phyloP scores from a whole-genome alignment of 2,797 vertebrate species.

The Numenius phaeopus region DNA sequence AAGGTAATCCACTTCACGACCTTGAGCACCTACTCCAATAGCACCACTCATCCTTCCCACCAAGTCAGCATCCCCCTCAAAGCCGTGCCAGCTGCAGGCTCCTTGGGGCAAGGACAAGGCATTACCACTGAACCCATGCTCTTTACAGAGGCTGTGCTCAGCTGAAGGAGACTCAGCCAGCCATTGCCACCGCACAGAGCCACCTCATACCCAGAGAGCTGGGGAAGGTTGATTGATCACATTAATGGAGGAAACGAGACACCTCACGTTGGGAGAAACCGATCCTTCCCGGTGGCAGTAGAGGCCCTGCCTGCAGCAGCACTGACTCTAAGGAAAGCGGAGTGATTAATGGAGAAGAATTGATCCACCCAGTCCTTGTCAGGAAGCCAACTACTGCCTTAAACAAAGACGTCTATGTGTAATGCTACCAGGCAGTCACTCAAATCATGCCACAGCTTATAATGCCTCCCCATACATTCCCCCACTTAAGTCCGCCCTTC shows the following conservation, averaged over 20 bases:
- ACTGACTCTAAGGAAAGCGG: accelerated
- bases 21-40: neutral
- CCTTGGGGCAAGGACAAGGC: accelerated
- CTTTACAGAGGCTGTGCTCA: accelerated
- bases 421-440: constrained; percentile 22
- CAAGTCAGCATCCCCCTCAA: accelerated
- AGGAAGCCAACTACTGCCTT: neutral
- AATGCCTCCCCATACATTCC: neutral
- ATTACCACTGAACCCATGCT: accelerated
- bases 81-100: neutral
- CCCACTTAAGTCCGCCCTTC: neutral
- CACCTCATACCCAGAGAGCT: accelerated
- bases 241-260: neutral
- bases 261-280: accelerated
- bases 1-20: no score
- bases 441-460: constrained; percentile 53
- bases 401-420: constrained; percentile 53
- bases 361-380: constrained; percentile 41
- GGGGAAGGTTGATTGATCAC: neutral
- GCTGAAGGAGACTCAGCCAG: neutral
- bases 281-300: neutral
- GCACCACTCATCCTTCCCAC: neutral
- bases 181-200: neutral
- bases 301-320: neutral
- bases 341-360: constrained; percentile 40